Percentiles rank a stretch among this genome's conserved stretches.
Conservation (phyloP, 1,140 invertebrate genomes). For the Diachasmimorpha longicaudata region DNA sequence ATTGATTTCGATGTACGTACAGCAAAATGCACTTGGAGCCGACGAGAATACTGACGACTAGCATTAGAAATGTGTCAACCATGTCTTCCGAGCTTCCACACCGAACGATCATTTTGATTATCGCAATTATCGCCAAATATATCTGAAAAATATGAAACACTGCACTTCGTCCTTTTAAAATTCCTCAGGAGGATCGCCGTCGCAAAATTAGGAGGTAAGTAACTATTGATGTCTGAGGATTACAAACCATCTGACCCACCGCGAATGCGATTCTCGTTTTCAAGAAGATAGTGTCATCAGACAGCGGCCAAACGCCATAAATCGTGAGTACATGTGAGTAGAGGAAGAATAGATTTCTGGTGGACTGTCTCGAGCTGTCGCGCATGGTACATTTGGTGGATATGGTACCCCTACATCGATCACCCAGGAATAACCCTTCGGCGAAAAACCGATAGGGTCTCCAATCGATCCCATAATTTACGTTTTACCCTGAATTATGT, state of each 20-base stretch:
- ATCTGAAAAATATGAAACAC: neutral
- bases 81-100: conserved; percentile 28
- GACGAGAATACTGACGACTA: conserved; percentile 30
- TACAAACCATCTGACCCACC: neutral
- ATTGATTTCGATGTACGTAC: conserved; percentile 17
- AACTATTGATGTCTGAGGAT: neutral
- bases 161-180: too few relatives aligned
- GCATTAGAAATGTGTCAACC: conserved; percentile 38
- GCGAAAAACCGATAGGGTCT: neutral
- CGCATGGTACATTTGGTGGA: conserved; percentile 19
- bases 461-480: conserved; percentile 5
- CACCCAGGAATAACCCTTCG: neutral
- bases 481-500: neutral
- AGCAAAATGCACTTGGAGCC: conserved; percentile 28
- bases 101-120: neutral
- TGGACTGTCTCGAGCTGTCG: neutral
- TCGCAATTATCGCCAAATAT: neutral
- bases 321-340: conserved; percentile 24
- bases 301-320: conserved; percentile 31
- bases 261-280: neutral
- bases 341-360: neutral
- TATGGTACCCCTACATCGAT: neutral
- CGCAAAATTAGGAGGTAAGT: too few relatives aligned
- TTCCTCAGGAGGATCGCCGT: too few relatives aligned
- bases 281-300: neutral